Evolutionary conservation across 2,113 vertebrate genomes (phyloP).

Genomic region (Corapipo altera): DNA sequence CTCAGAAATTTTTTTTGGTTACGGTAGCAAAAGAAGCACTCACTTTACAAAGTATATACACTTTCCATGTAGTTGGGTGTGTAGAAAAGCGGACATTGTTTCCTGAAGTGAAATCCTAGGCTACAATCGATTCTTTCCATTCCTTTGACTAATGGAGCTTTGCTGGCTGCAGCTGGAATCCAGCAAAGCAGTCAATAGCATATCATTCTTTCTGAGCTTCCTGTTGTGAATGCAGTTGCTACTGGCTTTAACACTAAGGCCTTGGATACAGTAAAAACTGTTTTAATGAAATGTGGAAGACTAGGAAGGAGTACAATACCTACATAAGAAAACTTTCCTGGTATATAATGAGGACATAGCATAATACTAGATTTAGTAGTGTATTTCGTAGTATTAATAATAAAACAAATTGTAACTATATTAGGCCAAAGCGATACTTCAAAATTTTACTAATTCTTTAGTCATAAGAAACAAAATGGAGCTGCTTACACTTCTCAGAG

Average conservation of each 20-base stretch:
- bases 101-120: not conserved
- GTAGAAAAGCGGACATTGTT: not conserved
- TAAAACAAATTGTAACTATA: not conserved
- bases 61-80: not conserved
- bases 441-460: not conserved
- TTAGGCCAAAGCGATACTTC: not conserved
- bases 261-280: conserved; percentile 18
- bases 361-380: not conserved
- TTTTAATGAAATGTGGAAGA: conserved; percentile 20
- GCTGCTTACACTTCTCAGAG: not conserved
- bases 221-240: conserved; percentile 20
- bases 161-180: conserved; percentile 39
- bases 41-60: not conserved
- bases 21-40: not conserved
- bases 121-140: not conserved
- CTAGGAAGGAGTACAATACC: not conserved
- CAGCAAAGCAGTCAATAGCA: conserved; percentile 40
- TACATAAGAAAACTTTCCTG: not conserved
- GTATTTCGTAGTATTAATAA: not conserved
- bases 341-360: not conserved
- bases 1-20: not conserved
- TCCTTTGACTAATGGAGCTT: conserved; percentile 46
- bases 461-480: not conserved
- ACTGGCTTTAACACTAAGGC: conserved; percentile 20
- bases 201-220: conserved; percentile 47